A percentile compares a stretch with the other conserved stretches of the same genome.
Evolutionary conservation across 2,797 vertebrate genomes (phyloP).

Genomic region (Macropus fuliginosus): DNA sequence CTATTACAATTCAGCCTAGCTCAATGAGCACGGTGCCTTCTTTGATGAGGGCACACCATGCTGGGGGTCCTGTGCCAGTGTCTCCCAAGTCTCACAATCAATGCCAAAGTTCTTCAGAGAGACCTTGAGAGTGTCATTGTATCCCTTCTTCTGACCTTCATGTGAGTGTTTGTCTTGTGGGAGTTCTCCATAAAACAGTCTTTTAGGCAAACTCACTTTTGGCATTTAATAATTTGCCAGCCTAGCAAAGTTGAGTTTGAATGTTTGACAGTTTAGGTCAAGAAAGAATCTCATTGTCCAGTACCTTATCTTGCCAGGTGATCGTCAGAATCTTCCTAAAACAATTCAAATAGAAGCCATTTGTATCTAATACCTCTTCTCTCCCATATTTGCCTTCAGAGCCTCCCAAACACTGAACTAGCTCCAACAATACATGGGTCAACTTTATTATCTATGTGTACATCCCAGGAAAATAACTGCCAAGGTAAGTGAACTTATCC

Average conservation of each 20-base stretch:
- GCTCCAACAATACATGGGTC: background rate
- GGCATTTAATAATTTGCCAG: background rate
- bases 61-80: background rate
- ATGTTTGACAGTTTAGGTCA: background rate
- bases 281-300: background rate
- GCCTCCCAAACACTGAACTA: background rate
- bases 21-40: too few relatives aligned
- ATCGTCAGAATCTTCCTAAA: background rate
- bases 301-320: background rate
- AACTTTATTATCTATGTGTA: background rate
- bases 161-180: background rate
- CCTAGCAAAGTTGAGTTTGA: background rate
- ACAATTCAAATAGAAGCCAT: background rate
- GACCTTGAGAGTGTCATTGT: background rate
- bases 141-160: background rate
- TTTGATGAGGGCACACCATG: background rate
- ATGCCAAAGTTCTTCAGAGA: background rate
- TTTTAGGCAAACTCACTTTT: background rate
- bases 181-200: background rate
- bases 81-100: background rate
- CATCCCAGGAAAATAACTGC: background rate
- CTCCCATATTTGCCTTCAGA: background rate
- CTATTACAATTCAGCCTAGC: background rate
- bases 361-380: background rate
- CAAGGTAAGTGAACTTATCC: background rate